Evolutionary conservation across 2,888 invertebrate species (phyloP).

Genomic region (Deilephila elpenor): DNA sequence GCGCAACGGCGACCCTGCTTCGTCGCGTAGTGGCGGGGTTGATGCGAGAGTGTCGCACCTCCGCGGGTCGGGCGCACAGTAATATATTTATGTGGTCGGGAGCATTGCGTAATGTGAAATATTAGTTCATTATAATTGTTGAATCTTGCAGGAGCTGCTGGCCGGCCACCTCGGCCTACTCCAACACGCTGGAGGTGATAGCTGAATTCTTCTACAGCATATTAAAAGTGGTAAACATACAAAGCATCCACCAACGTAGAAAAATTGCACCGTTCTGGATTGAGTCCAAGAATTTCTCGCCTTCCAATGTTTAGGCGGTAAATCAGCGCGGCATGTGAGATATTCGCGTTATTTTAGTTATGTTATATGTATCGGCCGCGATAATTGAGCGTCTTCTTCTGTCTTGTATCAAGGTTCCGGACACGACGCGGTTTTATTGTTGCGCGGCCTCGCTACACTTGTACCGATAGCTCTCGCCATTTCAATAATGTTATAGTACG

Average conservation of each 20-base stretch:
- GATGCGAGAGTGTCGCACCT: no score
- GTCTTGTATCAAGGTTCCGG: slow-evolving; percentile 17
- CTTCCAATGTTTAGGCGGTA: slow-evolving; percentile 35
- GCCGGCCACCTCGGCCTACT: slow-evolving; percentile 49
- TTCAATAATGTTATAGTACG: no score
- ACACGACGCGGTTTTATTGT: neutral
- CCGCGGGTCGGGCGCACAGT: no score
- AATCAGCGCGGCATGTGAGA: slow-evolving; percentile 35
- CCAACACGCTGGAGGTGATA: slow-evolving; percentile 37
- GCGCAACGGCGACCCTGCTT: no score
- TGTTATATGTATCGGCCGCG: slow-evolving; percentile 31
- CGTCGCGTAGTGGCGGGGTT: no score
- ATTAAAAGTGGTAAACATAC: slow-evolving; percentile 46
- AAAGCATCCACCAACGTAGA: slow-evolving; percentile 16
- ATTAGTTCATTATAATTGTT: neutral
- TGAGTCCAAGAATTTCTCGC: slow-evolving; percentile 32
- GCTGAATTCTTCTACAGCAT: slow-evolving; percentile 41
- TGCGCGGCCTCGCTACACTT: neutral
- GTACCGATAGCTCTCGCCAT: neutral
- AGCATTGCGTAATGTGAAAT: no score
- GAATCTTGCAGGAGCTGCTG: slow-evolving; percentile 46
- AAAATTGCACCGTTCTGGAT: slow-evolving; percentile 34
- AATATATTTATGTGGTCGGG: no score
- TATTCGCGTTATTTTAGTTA: slow-evolving; percentile 36
- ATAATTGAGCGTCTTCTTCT: slow-evolving; percentile 31